Evolutionary conservation across 2,113 vertebrate species (phyloP), one percentile per base, ranked within the genome.

Genomic region (Cyprinus carpio): DNA sequence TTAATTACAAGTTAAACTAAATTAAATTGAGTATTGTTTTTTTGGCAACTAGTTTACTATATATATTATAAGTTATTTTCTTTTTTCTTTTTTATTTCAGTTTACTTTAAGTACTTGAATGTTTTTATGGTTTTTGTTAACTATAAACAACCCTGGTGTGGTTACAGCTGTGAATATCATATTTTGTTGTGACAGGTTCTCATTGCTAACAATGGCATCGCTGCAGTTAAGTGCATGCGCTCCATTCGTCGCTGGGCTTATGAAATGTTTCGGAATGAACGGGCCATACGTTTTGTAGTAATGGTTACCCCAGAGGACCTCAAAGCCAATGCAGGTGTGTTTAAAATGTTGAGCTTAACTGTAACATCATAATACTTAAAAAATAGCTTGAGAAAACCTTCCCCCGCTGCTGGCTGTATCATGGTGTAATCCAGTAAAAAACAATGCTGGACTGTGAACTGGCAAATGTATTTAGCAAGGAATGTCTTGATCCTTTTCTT

Each of bases 261-360:
- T 0, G 98, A 99, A 93, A 99, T 99, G 98, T 99, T 99, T 89
- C 94, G 98, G 10, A 99, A 99, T 1, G 98, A 99, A 90, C 94
- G 98, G 51, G 98, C 97, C 0, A 98, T 99, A 84, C 94, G 98
- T 60, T 99, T 99, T 88, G 98, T 99, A 16, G 98, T 99, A 62
- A 99, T 99, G 98, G 98, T 99, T 85, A 98, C 98, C 1, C 98
- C 98, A 1, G 98, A 99, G 93, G 98, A 99, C 87, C 95, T 99
- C 87, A 99, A 99, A 87, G 98, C 98, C 88, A 99, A 99, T 29
- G 98, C 98, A 90, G 98, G 98, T 98, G 85, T 93, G 72, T n/a
- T 51, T 75, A 75, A 60, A 82, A 27, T 49, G 5, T 46, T 56
- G 16, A 25, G 12, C 25, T 80, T 80, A 20, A 62, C 64, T 76